These are phyloP conservation scores for Stenodera caucasica DNA, from an alignment of 2,888 invertebrate species.

Conservation along the genomic window DNA sequence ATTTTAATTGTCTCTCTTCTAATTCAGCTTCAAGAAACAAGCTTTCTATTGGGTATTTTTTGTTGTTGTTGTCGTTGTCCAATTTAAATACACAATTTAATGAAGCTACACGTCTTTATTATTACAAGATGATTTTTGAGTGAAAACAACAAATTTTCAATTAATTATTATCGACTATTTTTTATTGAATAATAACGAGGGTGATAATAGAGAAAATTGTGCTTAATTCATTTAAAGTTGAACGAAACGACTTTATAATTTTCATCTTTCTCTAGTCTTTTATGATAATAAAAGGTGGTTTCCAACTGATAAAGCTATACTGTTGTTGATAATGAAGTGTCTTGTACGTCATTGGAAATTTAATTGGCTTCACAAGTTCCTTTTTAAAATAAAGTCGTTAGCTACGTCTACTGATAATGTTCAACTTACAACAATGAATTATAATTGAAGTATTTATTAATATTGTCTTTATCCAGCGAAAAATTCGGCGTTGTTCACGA, in stretches of 20 bases:
- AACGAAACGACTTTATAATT: neutral
- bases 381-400: conserved; percentile 27
- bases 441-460: too few relatives aligned
- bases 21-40: conserved; percentile 32
- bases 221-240: neutral
- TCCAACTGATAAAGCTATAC: conserved; percentile 18
- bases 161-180: too few relatives aligned
- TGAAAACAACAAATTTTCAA: conserved; percentile 16
- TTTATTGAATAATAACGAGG: neutral
- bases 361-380: conserved; percentile 24
- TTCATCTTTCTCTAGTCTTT: conserved; percentile 15
- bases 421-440: conserved; percentile 9
- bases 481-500: too few relatives aligned
- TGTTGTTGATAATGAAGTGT: conserved; percentile 25
- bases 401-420: conserved; percentile 22
- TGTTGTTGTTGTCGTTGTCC: conserved; percentile 27
- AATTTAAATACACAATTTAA: conserved; percentile 33
- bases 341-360: conserved; percentile 26
- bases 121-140: conserved; percentile 15
- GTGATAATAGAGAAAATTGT: neutral
- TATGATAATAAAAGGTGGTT: conserved; percentile 7
- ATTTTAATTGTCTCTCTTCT: conserved; percentile 42
- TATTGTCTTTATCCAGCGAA: too few relatives aligned
- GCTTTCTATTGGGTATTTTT: conserved; percentile 13
- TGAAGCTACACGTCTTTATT: conserved; percentile 39